Evolutionary conservation across 2,888 invertebrate genomes (phyloP).

Genomic region (Drosophila mimica): DNA sequence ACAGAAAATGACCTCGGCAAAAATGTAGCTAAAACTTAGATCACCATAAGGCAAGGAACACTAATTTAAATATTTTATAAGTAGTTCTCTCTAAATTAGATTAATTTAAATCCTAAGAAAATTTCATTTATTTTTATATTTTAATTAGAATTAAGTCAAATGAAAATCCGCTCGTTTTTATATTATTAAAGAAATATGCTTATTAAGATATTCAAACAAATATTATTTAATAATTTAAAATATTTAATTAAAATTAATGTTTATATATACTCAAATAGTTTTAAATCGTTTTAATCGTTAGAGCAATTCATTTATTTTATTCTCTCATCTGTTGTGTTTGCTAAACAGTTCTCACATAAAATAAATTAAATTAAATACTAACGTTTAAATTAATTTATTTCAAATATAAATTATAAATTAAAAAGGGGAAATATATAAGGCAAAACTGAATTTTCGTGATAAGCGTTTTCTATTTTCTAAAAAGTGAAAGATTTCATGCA

Average conservation of each 20-base stretch:
- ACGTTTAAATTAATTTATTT: too few relatives aligned
- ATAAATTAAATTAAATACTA: too few relatives aligned
- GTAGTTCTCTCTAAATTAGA: not conserved
- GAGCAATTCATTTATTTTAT: too few relatives aligned
- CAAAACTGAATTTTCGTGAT: not conserved
- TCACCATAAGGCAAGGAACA: not conserved
- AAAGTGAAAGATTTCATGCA: constrained; percentile 3
- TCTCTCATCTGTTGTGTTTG: too few relatives aligned
- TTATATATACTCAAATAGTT: too few relatives aligned
- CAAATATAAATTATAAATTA: too few relatives aligned
- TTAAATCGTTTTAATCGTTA: too few relatives aligned
- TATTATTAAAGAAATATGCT: not conserved
- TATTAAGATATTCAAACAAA: not conserved
- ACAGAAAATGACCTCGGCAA: not conserved
- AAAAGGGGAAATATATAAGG: not conserved
- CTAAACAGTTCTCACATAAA: too few relatives aligned
- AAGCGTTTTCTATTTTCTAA: not conserved
- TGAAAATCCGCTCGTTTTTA: not conserved
- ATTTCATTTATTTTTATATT: not conserved
- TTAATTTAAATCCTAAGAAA: not conserved
- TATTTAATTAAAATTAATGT: too few relatives aligned
- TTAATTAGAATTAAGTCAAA: not conserved
- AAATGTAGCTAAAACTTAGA: not conserved
- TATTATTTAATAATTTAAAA: not conserved
- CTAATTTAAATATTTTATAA: not conserved